Evolutionary conservation across 2,888 invertebrate genomes (phyloP), one percentile per base, ranked within the genome.

Genomic region (Epinotia bilunana): DNA sequence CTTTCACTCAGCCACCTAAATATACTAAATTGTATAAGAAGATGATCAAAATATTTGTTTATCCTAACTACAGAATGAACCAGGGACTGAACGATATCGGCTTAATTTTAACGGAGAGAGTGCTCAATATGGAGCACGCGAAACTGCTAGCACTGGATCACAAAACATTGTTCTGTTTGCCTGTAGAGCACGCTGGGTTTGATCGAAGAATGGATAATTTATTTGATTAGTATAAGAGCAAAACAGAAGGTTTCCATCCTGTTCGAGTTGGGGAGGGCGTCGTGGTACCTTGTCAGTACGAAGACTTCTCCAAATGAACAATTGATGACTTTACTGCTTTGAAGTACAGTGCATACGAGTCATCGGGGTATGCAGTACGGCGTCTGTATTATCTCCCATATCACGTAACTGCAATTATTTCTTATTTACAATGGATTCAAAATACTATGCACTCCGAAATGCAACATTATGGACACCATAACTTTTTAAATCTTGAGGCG

Each of bases 161-260:
- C 18, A 28, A 49, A n/a, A 64, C 49, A 4, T 65, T 53, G 0
- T 7, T 65, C 5, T n/a, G 28, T 0, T n/a, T 65, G 9, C 65
- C 9, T 16, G 65, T 65, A 2, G 53, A 28, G n/a, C 53, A 65
- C 53, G 65, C 65, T 11, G 53, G 65, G 11, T 65, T 65, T 28
- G 65, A 53, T 12, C 3, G 0, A 9, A 12, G 2, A 23, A 0
- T 6, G 33, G 33, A 33, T 4, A 33, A 33, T 33, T 5, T 33
- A 4, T 33, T 33, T 33, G 6, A 33, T 3, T 33, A 5, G 2
- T 2, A 46, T 55, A n/a, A 39, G 18, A 9, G 3, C 0, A 18
- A 18, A 18, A 39, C 39, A n/a, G n/a, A 39, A 3, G 3, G n/a
- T 13, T 13, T 53, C n/a, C 11, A 5, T 1, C 28, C 49, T 65